These are phyloP conservation scores for Diadema setosum DNA, from an alignment of 35 echinoderm and acorn worm species.

Conservation along the genomic window DNA sequence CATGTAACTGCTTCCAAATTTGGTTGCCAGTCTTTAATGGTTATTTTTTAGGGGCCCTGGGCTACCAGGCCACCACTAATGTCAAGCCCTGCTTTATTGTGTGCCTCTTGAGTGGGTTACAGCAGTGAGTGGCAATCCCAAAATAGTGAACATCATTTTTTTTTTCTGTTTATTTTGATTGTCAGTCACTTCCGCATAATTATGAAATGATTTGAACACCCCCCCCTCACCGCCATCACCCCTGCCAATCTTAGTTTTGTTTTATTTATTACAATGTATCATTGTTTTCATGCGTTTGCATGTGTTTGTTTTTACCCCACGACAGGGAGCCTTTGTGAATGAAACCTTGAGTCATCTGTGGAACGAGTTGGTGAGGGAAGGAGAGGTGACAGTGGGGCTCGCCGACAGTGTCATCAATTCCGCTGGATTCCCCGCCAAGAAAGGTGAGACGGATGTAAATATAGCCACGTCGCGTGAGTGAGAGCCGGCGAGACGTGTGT, in stretches of 20 bases:
- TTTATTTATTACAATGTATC: neutral
- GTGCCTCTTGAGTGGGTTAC: no score
- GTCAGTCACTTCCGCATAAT: no score
- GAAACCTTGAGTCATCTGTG: conserved; percentile 88
- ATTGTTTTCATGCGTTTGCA: neutral
- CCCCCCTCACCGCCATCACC: neutral
- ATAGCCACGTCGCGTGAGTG: conserved; percentile 57
- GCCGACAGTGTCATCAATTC: conserved; percentile 58
- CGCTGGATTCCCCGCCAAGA: conserved; percentile 41
- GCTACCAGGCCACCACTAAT: no score
- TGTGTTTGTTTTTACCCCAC: neutral
- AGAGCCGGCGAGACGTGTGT: conserved; percentile 47
- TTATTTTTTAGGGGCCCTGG: no score
- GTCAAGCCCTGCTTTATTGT: no score
- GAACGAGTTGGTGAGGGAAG: conserved; percentile 98
- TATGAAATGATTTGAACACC: neutral
- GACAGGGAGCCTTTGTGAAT: conserved; percentile 74
- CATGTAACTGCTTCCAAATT: no score
- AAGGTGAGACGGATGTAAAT: conserved; percentile 18
- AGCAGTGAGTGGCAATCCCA: no score
- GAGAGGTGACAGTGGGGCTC: conserved; percentile 65
- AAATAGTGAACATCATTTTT: no score
- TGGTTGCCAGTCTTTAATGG: no score
- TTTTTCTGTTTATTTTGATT: no score
- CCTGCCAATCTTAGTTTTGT: neutral